Base-by-base conservation (phyloP, 2,797 vertebrate species). In the Serranus cabrilla region DNA sequence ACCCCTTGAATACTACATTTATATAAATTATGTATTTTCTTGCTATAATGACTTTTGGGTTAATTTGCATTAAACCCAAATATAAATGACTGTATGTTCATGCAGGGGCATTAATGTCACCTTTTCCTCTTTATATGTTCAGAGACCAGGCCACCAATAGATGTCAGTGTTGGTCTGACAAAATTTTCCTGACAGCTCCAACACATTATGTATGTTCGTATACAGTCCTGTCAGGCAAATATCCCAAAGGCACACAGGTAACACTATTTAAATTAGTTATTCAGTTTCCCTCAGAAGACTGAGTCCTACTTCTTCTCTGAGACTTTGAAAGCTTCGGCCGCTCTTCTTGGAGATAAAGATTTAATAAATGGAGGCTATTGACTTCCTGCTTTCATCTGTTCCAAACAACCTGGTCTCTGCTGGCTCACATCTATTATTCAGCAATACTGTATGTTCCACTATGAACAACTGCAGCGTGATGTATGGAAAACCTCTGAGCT, bases 151-250 rank as follows among this genome's bases (percentile, higher is more conserved):
- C 67, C 54, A 77, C 95, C 95, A 94, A 77, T 80, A 95, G 95
- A 92, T 94, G 94, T 92, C 95, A 94, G 90, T 93, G 86, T 93
- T 86, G 89, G 51, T 87, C 89, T 90, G 78, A 80, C 54, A 57
- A 83, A 74, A 66, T 56, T 11, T 31, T 7, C 12, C 46, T 43
- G 49, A 60, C 17, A 34, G 7, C 45, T 20, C 20, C 25, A 64
- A 20, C n/a, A 9, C 51, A 34, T 40, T 12, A 23, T 42, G 20
- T 31, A 25, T 27, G 2, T 71, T 67, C 64, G 13, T 23, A 49
- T 18, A 20, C 16, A 47, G 18, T 11, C 34, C 20, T 27, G n/a
- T 71, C 2, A 57, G 59, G 71, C 27, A 58, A n/a, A 39, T 23
- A 55, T 27, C 20, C 25, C 34, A 50, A 23, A 16, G 59, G 42